Evolutionary conservation across 2,888 invertebrate genomes (phyloP).

Genomic region (Xestobium rufovillosum): DNA sequence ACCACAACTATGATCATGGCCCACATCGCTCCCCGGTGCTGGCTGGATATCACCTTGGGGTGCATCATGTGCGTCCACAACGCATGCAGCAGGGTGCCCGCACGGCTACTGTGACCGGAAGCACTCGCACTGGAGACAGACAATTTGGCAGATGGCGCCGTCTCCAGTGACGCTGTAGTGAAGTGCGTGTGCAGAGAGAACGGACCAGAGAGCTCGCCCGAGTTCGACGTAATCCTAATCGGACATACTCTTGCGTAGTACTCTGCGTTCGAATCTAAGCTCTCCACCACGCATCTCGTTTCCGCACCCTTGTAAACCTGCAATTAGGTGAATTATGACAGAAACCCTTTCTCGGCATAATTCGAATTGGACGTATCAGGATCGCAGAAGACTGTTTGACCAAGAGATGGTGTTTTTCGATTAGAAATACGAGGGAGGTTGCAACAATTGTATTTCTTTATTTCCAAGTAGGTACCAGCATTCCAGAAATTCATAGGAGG

Average conservation of each 20-base stretch:
- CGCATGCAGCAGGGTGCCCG: slow-evolving; percentile 15
- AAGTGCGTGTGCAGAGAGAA: slow-evolving; percentile 61
- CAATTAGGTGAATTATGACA: too few species aligned
- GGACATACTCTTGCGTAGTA: slow-evolving; percentile 74
- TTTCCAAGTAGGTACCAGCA: too few species aligned
- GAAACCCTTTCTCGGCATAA: too few species aligned
- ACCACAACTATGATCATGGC: slow-evolving; percentile 41
- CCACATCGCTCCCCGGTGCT: slow-evolving; percentile 48
- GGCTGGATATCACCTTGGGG: slow-evolving; percentile 46
- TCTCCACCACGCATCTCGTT: slow-evolving; percentile 54
- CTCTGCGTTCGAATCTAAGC: slow-evolving; percentile 66
- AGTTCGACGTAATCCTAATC: slow-evolving; percentile 55
- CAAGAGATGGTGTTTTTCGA: too few species aligned
- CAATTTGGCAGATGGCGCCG: slow-evolving; percentile 38
- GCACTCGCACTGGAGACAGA: slow-evolving; percentile 23
- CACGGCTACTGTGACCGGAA: slow-evolving; percentile 22
- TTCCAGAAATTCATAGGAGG: too few species aligned
- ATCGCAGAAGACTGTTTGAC: too few species aligned
- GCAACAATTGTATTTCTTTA: too few species aligned
- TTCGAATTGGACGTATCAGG: too few species aligned
- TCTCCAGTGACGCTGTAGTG: slow-evolving; percentile 43
- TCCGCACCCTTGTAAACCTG: slow-evolving; percentile 63
- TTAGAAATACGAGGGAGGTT: too few species aligned
- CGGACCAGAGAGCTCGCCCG: slow-evolving; percentile 58
- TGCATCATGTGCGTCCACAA: slow-evolving; percentile 28